Conservation (phyloP, 2,888 invertebrate genomes). For the Drosophila eohydei region DNA sequence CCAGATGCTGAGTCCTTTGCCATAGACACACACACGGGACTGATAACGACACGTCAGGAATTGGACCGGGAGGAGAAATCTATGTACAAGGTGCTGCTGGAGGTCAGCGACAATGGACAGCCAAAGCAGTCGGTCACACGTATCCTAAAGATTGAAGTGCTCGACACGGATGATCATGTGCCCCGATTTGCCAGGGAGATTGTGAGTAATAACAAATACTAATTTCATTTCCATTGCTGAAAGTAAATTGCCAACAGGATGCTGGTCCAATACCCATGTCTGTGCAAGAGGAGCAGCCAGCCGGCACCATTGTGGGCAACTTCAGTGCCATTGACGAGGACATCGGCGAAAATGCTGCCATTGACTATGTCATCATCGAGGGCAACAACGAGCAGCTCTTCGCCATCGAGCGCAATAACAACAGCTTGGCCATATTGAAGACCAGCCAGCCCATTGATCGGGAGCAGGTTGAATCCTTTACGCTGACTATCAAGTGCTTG, state of each 20-base stretch:
- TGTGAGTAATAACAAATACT: conserved; percentile 85
- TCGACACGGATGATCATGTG: conserved; percentile 92
- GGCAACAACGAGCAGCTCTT: conserved; percentile 90
- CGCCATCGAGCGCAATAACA: conserved; percentile 87
- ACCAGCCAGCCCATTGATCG: conserved; percentile 88
- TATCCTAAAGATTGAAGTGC: conserved; percentile 88
- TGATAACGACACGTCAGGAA: conserved; percentile 89
- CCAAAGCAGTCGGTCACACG: conserved; percentile 91
- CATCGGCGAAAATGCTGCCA: conserved; percentile 90
- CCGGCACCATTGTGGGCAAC: conserved; percentile 89
- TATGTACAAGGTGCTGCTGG: conserved; percentile 90
- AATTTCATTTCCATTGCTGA: background rate
- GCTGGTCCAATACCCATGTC: conserved; percentile 88
- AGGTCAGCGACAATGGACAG: conserved; percentile 91
- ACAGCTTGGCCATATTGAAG: conserved; percentile 88
- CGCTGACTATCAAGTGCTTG: conserved; percentile 90
- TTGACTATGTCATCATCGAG: conserved; percentile 90
- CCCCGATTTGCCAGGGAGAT: conserved; percentile 89
- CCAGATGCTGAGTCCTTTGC: conserved; percentile 88
- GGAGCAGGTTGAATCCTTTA: conserved; percentile 87
- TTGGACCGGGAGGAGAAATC: conserved; percentile 91
- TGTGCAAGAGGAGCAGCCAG: conserved; percentile 88
- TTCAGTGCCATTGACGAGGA: conserved; percentile 91
- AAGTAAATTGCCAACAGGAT: conserved; percentile 85
- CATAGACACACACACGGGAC: conserved; percentile 89